Base-by-base conservation (phyloP, 2,797 vertebrate genomes). In the Chelon labrosus region DNA sequence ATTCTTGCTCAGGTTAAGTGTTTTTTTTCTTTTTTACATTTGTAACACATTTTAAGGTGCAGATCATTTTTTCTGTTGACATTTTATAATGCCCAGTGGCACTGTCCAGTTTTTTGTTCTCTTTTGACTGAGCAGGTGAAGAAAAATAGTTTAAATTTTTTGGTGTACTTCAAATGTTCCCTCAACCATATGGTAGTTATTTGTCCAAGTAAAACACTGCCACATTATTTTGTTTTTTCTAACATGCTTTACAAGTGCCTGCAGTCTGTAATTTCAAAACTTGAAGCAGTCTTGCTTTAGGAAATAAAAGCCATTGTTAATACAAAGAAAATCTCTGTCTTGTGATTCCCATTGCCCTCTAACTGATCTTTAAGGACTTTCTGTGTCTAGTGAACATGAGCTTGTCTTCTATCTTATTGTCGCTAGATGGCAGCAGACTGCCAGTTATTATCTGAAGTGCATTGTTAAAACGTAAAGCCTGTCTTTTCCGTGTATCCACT, bases 241-340 rank as follows among this genome's bases (percentile, higher is more conserved):
- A 85, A 92, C 56, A 66, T 79, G 66, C 61, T 85, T 78, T 72
- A 62, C 69, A 85, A 54, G 22, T 72, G 54, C 86, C 46, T 88
- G 63, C 46, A 7, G 53, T 75, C 64, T 87, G 64, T 77, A n/a
- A 51, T 73, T 49, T 81, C 38, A 27, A 52, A 49, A 54, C 71
- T 80, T 52, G 67, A 77, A 75, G 74, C 54, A 75, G 56, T 20
- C 52, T 52, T 83, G 75, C 61, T 90, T 86, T 87, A 54, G 80
- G 67, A 90, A 93, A 90, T 65, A 92, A 92, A 93, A 92, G 82
- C 77, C 61, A 86, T 91, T 81, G 27, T 82, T 87, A 75, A 65
- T 51, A 77, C 75, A 85, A 80, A 51, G 5, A 73, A 56, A 53
- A 68, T 27, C 0, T 59, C 52, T 39, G 31, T 63, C 7, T 63